Base-by-base conservation (phyloP, 2,888 invertebrate genomes). In the Tetropium fuscum region DNA sequence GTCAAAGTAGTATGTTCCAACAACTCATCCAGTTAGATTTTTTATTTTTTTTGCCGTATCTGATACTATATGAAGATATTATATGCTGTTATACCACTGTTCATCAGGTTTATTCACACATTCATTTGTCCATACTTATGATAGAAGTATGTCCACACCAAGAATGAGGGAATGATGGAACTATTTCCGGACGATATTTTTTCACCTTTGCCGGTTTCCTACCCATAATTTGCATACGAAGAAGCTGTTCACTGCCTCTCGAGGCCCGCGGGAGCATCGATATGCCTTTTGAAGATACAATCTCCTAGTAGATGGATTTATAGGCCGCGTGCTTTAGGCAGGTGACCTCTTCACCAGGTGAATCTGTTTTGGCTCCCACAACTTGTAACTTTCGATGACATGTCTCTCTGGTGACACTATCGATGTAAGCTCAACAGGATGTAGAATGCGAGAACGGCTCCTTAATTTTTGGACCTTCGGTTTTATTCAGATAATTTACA, bases 251-350 rank as follows among this genome's bases (percentile, higher is more conserved):
- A 10, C 18, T n/a, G 27, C 27, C 10, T 40, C 40, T 19, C 15
- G 15, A 11, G 40, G 38, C 13, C 40, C 25, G 51, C 22, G 51
- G 51, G 36, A 36, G 20, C 48, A 36, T 6, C 15, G 36, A 20
- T 32, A 36, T 32, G n/a, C 51, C 51, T 25, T 40, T 40, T 22
- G 22, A 27, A 68, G 73, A 71, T 77, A 75, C 65, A 62, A 72
- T 71, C 74, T 68, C 45, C 20, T 20, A 11, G 34, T 38, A 68
- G 71, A 72, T 73, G 73, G 73, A 77, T 77, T 77, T 77, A 77
- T 77, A 68, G 72, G 73, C 76, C 75, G 70, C 69, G 74, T 76
- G 76, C 77, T 76, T 53, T 75, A 74, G 76, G 78, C 78, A 78
- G 77, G 78, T 78, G 78, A 67, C 68, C 68, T 62, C 61, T 55